phyloP scores from a whole-genome alignment of 2,888 invertebrate species.

The Torymus texanus region DNA sequence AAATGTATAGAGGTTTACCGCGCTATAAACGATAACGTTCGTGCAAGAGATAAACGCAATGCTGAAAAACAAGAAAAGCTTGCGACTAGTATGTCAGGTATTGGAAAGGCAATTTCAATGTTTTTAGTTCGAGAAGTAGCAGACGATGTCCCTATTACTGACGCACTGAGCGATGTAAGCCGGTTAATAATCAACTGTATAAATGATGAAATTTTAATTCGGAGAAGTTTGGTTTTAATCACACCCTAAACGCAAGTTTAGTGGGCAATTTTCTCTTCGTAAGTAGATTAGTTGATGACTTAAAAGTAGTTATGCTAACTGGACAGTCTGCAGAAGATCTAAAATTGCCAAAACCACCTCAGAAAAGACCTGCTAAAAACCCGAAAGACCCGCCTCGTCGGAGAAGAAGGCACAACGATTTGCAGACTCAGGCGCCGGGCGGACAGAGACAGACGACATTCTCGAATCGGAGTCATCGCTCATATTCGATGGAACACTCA shows the following conservation, averaged over 20 bases:
- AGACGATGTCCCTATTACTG: neutral
- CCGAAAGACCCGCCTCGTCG: conserved; percentile 7
- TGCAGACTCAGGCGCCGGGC: neutral
- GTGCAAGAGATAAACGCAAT: neutral
- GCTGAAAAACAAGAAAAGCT: neutral
- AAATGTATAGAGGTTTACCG: neutral
- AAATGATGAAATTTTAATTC: conserved; percentile 17
- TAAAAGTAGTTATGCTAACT: conserved; percentile 8
- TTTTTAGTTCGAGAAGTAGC: neutral
- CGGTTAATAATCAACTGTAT: conserved; percentile 1
- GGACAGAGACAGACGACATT: conserved; percentile 3
- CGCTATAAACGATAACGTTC: neutral
- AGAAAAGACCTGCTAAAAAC: neutral
- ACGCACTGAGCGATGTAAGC: neutral
- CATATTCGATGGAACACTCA: neutral
- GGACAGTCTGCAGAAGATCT: conserved; percentile 3
- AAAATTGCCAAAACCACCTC: neutral
- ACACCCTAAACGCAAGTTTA: neutral
- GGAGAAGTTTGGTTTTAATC: conserved; percentile 9
- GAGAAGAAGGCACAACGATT: neutral
- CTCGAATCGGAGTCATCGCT: neutral
- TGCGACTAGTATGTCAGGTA: neutral
- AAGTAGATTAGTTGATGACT: neutral
- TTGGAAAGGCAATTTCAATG: neutral
- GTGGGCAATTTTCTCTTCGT: neutral